These are phyloP conservation scores for Latheticus oryzae DNA, from an alignment of 2,888 invertebrate genomes.

Conservation along the genomic window DNA sequence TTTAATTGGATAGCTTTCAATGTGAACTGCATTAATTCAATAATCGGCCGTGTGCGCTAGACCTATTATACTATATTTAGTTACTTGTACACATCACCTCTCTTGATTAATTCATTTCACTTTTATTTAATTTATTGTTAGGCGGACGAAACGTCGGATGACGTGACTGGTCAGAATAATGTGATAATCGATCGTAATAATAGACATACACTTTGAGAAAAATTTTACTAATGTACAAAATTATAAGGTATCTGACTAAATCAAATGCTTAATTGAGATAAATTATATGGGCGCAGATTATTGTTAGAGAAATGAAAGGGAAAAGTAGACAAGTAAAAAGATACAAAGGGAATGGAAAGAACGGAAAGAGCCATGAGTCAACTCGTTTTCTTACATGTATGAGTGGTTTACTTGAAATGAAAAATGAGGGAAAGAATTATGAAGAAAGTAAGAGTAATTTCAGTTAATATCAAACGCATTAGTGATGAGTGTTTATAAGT, in stretches of 20 bases:
- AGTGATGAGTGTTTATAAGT: too few relatives aligned
- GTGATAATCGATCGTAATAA: constrained; percentile 41
- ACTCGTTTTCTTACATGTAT: too few relatives aligned
- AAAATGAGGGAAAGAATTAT: too few relatives aligned
- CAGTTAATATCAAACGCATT: too few relatives aligned
- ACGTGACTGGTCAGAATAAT: constrained; percentile 40
- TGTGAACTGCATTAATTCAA: constrained; percentile 41
- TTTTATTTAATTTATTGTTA: constrained; percentile 41
- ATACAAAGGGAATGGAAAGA: too few relatives aligned
- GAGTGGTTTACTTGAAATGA: too few relatives aligned
- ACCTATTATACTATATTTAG: constrained; percentile 34
- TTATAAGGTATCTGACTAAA: constrained; percentile 39
- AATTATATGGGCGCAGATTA: too few relatives aligned
- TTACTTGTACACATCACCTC: constrained; percentile 26
- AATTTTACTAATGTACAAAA: constrained; percentile 40
- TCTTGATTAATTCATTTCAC: constrained; percentile 43
- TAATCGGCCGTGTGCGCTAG: constrained; percentile 35
- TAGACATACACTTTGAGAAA: constrained; percentile 32
- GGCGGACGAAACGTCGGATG: constrained; percentile 33
- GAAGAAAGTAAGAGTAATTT: too few relatives aligned
- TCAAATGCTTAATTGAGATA: constrained; percentile 41
- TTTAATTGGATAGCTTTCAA: constrained; percentile 56
- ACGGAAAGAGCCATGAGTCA: too few relatives aligned
- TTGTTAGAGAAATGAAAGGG: too few relatives aligned
- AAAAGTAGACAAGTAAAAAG: too few relatives aligned